Conservation (phyloP, 2,113 vertebrate species). For the Ageneiosus marmoratus region DNA sequence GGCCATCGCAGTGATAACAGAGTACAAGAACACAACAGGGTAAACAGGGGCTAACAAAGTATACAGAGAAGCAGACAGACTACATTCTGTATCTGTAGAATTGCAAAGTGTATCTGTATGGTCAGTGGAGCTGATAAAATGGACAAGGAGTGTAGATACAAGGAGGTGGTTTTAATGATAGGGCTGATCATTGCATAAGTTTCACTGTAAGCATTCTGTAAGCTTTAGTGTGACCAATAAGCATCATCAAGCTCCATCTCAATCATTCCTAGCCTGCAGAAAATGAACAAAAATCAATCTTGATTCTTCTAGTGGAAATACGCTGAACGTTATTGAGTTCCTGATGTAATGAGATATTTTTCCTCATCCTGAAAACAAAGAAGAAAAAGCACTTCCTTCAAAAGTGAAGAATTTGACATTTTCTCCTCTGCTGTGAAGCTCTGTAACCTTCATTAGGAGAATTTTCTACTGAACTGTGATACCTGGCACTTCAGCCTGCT, state of each 20-base stretch:
- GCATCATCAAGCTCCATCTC: neutral
- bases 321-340: neutral
- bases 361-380: neutral
- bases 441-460: neutral
- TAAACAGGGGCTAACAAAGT: no score
- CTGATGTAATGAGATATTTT: no score
- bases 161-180: no score
- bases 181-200: no score
- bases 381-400: no score
- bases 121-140: no score
- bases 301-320: neutral
- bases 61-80: no score
- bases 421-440: neutral
- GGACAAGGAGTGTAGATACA: no score
- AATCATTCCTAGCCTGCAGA: neutral
- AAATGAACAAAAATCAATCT: neutral
- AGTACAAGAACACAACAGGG: no score
- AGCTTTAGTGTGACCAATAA: neutral
- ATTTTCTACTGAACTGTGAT: neutral
- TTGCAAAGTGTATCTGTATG: no score
- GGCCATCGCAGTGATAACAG: no score
- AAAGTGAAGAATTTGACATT: constrained; percentile 5
- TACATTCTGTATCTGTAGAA: no score
- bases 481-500: constrained; percentile 10
- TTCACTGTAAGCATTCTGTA: neutral